phyloP scores from a whole-genome alignment of 2,113 vertebrate species.

The Sapajus apella region DNA sequence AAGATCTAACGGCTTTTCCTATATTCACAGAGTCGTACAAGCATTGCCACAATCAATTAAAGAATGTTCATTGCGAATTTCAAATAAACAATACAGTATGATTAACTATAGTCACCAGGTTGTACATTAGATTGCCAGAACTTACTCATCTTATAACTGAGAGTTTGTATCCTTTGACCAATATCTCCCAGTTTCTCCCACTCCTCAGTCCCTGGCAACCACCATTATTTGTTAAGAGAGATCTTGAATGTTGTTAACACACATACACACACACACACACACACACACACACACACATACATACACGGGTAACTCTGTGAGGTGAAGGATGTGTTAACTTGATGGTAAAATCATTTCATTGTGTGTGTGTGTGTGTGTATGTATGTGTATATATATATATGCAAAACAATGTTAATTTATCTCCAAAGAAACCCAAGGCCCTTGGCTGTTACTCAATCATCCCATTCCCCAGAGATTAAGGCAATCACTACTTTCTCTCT shows the following conservation, averaged over 20 bases:
- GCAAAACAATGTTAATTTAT: background rate
- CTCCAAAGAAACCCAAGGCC: background rate
- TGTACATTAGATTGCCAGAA: background rate
- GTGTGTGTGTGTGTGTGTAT: too few species aligned
- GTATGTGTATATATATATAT: too few species aligned
- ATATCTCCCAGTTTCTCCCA: background rate
- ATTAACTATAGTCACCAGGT: background rate
- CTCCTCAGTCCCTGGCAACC: background rate
- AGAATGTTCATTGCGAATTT: background rate
- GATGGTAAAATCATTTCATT: background rate
- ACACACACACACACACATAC: background rate
- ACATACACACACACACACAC: background rate
- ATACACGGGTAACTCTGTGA: background rate
- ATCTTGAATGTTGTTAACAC: background rate
- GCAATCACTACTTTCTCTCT: background rate
- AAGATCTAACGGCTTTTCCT: background rate
- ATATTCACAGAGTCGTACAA: background rate
- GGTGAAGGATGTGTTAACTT: background rate
- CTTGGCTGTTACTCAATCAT: background rate
- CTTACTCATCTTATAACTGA: background rate
- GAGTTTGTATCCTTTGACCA: background rate
- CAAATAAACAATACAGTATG: background rate
- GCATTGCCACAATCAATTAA: background rate
- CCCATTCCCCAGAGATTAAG: too few species aligned
- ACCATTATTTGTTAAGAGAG: background rate